Evolutionary conservation across 2,113 vertebrate genomes (phyloP).

Genomic region (Raja brachyura): DNA sequence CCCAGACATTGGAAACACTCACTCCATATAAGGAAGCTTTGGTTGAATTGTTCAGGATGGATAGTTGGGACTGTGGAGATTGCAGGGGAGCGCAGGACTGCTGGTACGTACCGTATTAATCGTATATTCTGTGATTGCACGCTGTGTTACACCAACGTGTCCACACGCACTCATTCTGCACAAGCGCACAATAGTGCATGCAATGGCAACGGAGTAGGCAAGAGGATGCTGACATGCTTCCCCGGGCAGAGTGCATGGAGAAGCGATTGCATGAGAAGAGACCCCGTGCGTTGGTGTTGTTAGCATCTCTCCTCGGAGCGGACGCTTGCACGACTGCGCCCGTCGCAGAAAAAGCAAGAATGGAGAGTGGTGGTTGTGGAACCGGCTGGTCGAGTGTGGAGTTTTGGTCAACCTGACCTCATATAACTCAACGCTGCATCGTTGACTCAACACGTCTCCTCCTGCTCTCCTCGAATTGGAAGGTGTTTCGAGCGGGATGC

Average conservation of each 20-base stretch:
- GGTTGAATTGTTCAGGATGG: slow-evolving; percentile 29
- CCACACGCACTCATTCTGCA: slow-evolving; percentile 19
- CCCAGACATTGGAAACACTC: slow-evolving; percentile 6
- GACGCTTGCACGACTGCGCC: neutral
- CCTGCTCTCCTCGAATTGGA: neutral
- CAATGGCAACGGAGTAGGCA: neutral
- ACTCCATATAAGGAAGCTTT: slow-evolving; percentile 33
- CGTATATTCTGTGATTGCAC: slow-evolving; percentile 28
- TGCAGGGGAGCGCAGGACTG: slow-evolving; percentile 28
- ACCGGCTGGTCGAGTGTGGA: neutral
- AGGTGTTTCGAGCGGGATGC: neutral
- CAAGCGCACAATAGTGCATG: slow-evolving; percentile 29
- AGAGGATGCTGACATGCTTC: neutral
- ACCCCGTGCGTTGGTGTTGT: neutral
- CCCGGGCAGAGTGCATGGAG: neutral
- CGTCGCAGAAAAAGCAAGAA: neutral
- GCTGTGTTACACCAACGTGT: neutral
- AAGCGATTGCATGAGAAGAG: neutral
- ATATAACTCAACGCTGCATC: neutral
- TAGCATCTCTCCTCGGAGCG: neutral
- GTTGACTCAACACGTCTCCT: neutral
- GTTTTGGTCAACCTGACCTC: neutral
- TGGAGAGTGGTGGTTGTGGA: neutral
- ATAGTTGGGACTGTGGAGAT: slow-evolving; percentile 34
- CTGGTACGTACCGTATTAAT: slow-evolving; percentile 29